Evolutionary conservation across 2,113 vertebrate species (phyloP).

Genomic region (Podocnemis expansa): DNA sequence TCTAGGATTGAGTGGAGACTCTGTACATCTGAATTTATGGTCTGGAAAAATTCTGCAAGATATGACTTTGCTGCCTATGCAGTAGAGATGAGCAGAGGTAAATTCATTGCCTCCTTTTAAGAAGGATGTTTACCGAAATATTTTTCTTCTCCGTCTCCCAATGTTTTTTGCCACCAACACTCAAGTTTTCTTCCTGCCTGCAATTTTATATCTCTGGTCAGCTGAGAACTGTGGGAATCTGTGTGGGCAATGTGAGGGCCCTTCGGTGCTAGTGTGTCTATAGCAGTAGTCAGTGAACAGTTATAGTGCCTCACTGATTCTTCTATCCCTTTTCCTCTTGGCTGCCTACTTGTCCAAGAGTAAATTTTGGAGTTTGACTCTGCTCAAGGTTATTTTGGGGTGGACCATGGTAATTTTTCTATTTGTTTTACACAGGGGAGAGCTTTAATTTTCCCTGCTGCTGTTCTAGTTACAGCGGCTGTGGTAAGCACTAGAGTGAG

Average conservation of each 20-base stretch:
- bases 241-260: background rate
- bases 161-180: background rate
- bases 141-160: background rate
- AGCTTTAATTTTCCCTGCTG: no score
- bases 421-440: no score
- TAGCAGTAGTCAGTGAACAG: background rate
- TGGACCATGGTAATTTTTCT: no score
- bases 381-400: no score
- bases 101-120: background rate
- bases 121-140: background rate
- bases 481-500: no score
- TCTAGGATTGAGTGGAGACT: background rate
- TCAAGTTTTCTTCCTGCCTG: background rate
- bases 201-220: background rate
- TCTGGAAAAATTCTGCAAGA: background rate
- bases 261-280: background rate
- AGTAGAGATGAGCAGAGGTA: background rate
- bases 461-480: no score
- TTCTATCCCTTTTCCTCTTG: no score
- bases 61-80: background rate
- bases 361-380: no score
- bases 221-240: background rate
- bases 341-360: no score
- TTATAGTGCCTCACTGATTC: background rate
- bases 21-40: background rate